Percentiles rank a stretch among this genome's conserved stretches.
phyloP scores from a whole-genome alignment of 2,113 vertebrate species.

The Brachypodius melanocephalos region DNA sequence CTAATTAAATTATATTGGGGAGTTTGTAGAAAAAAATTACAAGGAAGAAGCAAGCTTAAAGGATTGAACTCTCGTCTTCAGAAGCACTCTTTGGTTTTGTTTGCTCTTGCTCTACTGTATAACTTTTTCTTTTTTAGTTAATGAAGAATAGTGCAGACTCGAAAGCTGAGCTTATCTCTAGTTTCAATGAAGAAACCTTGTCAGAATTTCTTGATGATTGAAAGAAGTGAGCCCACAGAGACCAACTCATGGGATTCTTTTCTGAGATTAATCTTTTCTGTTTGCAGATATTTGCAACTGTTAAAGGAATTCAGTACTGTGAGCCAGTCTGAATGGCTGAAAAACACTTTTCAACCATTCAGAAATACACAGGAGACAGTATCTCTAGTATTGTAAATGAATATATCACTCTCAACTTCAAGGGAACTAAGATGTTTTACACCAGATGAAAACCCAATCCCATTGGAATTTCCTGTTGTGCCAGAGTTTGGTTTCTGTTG shows the following conservation, averaged over 20 bases:
- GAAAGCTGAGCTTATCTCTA: conserved; percentile 54
- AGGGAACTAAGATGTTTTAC: background rate
- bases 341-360: background rate
- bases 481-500: background rate
- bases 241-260: background rate
- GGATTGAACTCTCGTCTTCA: background rate
- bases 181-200: conserved; percentile 11
- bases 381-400: background rate
- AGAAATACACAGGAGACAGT: background rate
- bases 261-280: conserved; percentile 35
- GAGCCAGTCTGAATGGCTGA: background rate
- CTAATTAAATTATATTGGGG: background rate
- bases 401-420: background rate
- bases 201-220: background rate
- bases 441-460: background rate
- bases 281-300: conserved; percentile 36
- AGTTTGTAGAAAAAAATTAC: background rate
- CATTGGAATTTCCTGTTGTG: background rate
- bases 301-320: background rate
- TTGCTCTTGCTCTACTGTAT: background rate
- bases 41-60: background rate
- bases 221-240: conserved; percentile 14
- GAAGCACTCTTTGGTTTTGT: background rate
- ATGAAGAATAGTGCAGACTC: background rate
- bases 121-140: background rate